These are phyloP conservation scores for Agrotis segetum DNA, from an alignment of 2,888 invertebrate genomes.

Conservation along the genomic window DNA sequence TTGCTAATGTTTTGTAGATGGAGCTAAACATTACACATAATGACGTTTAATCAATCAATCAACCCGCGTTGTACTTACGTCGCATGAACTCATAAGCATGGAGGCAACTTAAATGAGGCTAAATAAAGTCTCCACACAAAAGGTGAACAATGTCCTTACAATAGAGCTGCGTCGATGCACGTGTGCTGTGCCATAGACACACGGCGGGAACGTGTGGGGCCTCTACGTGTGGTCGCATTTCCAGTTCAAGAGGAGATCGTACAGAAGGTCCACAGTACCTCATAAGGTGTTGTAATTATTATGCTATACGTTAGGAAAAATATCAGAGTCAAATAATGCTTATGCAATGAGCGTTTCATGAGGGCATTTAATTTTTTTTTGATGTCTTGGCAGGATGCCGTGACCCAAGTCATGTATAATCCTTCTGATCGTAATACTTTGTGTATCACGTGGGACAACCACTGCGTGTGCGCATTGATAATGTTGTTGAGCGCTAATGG, in stretches of 20 bases:
- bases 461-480: slow-evolving; percentile 46
- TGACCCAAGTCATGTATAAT: neutral
- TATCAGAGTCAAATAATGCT: neutral
- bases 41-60: slow-evolving; percentile 30
- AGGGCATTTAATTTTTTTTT: neutral
- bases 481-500: slow-evolving; percentile 43
- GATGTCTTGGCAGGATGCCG: neutral
- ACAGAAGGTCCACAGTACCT: slow-evolving; percentile 17
- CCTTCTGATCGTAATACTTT: slow-evolving; percentile 15
- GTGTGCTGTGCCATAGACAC: slow-evolving; percentile 37
- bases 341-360: neutral
- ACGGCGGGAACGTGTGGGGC: slow-evolving; percentile 56
- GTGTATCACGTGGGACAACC: slow-evolving; percentile 16
- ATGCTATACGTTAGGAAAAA: neutral
- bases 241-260: neutral
- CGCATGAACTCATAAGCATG: slow-evolving; percentile 9
- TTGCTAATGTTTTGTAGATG: slow-evolving; percentile 3
- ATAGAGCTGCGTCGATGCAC: slow-evolving; percentile 35
- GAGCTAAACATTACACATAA: slow-evolving; percentile 14
- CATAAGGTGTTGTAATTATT: neutral
- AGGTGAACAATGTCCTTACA: slow-evolving; percentile 43
- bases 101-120: slow-evolving; percentile 16
- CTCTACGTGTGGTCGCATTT: slow-evolving; percentile 57
- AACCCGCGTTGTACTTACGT: slow-evolving; percentile 25
- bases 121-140: slow-evolving; percentile 29